Evolutionary conservation across 2,797 vertebrate species (phyloP).

Genomic region (Manis javanica): DNA sequence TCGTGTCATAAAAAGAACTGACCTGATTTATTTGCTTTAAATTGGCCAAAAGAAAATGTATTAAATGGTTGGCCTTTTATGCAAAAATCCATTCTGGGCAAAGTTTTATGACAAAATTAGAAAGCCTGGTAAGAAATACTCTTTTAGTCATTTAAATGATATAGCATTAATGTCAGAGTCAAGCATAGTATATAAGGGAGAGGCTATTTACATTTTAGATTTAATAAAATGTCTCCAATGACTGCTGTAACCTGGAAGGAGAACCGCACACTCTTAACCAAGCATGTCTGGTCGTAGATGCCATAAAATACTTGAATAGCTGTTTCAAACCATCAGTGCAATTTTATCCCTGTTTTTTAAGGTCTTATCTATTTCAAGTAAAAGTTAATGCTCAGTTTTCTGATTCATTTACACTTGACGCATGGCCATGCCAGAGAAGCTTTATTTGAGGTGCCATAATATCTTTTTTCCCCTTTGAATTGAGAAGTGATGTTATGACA

Average conservation of each 20-base stretch:
- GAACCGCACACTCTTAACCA: constrained; percentile 34
- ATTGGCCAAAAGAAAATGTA: constrained; percentile 69
- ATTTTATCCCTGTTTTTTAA: constrained; percentile 65
- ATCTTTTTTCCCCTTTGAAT: constrained; percentile 63
- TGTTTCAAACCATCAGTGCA: constrained; percentile 58
- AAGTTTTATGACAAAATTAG: constrained; percentile 74
- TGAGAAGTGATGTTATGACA: constrained; percentile 75
- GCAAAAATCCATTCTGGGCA: constrained; percentile 62
- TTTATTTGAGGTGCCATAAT: constrained; percentile 56
- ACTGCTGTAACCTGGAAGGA: constrained; percentile 18
- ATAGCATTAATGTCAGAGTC: constrained; percentile 37
- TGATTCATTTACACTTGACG: constrained; percentile 74
- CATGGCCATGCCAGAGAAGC: constrained; percentile 40
- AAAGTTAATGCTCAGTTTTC: constrained; percentile 75
- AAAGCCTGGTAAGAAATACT: constrained; percentile 48
- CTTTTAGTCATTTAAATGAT: constrained; percentile 43
- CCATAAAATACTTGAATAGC: constrained; percentile 65
- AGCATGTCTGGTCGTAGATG: constrained; percentile 44
- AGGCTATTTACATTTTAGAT: constrained; percentile 68
- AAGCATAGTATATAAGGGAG: not conserved
- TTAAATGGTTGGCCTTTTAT: constrained; percentile 66
- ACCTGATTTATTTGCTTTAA: constrained; percentile 77
- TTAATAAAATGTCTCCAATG: constrained; percentile 47
- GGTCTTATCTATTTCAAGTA: constrained; percentile 75
- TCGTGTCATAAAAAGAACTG: constrained; percentile 77